Evolutionary conservation across 2,113 vertebrate species (phyloP).

Genomic region (Neopipo cinnamomea): DNA sequence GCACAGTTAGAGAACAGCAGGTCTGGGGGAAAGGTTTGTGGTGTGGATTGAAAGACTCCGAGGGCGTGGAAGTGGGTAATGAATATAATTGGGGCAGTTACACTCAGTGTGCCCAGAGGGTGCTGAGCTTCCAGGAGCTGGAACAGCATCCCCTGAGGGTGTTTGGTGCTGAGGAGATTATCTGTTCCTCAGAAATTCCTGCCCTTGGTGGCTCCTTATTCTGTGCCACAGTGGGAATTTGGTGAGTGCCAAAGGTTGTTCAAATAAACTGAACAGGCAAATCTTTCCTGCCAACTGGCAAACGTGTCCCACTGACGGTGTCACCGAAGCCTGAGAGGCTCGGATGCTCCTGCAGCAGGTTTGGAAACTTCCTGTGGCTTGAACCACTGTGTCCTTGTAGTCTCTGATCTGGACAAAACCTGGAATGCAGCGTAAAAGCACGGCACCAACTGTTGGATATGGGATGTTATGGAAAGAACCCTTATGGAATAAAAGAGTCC

Average conservation of each 20-base stretch:
- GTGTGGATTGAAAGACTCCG: neutral
- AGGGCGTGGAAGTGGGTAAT: neutral
- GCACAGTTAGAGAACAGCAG: neutral
- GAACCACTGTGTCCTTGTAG: neutral
- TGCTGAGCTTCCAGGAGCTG: neutral
- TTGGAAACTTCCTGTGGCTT: neutral
- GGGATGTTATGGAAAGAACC: neutral
- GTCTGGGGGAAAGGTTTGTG: neutral
- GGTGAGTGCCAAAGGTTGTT: neutral
- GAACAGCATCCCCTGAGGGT: neutral
- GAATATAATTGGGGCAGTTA: neutral
- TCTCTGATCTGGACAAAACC: neutral
- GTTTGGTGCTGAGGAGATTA: neutral
- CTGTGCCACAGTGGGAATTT: neutral
- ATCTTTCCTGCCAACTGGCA: neutral
- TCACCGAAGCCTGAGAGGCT: neutral
- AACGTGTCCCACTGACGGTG: neutral
- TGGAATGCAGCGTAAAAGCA: neutral
- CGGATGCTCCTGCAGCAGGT: neutral
- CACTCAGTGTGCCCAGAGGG: neutral
- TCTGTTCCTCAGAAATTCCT: neutral
- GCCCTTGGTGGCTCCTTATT: neutral
- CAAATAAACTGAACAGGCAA: neutral
- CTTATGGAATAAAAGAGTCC: neutral
- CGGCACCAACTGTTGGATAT: neutral